phyloP scores from a whole-genome alignment of 2,113 vertebrate genomes.

The Crocuta crocuta region DNA sequence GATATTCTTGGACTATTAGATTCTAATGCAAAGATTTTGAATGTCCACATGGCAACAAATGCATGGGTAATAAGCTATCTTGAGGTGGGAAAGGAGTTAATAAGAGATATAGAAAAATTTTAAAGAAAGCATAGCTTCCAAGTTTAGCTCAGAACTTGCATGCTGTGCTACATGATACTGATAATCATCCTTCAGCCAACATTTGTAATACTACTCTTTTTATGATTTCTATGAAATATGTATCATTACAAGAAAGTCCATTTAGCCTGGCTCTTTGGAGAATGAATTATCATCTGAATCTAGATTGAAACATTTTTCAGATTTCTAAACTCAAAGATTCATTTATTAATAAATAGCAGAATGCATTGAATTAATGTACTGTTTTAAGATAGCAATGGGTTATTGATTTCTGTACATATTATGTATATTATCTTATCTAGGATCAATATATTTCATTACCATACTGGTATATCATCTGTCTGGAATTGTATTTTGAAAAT shows the following conservation, averaged over 20 bases:
- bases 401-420: slow-evolving; percentile 68
- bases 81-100: background rate
- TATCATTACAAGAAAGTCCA: background rate
- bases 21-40: slow-evolving; percentile 1
- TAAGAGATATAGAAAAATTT: background rate
- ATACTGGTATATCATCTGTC: background rate
- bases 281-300: slow-evolving; percentile 48
- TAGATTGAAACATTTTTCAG: background rate
- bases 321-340: background rate
- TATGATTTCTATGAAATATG: slow-evolving; percentile 33
- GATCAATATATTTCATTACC: slow-evolving; percentile 61
- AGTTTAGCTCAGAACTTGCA: background rate
- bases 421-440: slow-evolving; percentile 41
- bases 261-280: slow-evolving; percentile 6
- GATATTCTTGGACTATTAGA: background rate
- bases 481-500: slow-evolving; percentile 48
- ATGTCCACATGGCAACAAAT: background rate
- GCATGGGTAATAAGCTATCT: background rate
- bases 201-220: background rate
- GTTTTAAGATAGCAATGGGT: background rate
- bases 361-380: slow-evolving; percentile 32
- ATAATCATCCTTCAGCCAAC: slow-evolving; percentile 1
- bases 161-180: background rate
- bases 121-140: background rate
- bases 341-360: slow-evolving; percentile 62